phyloP scores from a whole-genome alignment of 2,797 vertebrate genomes.

The Sebastiscus albofasciatus region DNA sequence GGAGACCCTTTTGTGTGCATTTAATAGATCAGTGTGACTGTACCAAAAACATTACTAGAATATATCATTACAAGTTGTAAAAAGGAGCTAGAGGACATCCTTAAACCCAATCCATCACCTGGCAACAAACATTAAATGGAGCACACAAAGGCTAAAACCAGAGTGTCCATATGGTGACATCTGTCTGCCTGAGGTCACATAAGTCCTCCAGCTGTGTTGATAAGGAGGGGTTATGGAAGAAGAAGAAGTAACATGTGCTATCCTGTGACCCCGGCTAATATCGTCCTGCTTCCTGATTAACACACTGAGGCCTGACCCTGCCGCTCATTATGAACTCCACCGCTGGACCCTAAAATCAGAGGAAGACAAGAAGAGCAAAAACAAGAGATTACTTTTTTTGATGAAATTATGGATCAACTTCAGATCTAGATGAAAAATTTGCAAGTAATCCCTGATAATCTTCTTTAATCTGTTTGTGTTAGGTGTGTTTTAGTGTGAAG shows the following conservation, averaged over 20 bases:
- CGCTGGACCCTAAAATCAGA: constrained; percentile 7
- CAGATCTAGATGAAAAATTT: constrained; percentile 60
- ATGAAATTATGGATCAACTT: constrained; percentile 73
- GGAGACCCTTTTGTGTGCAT: neutral
- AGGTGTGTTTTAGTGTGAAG: constrained; percentile 73
- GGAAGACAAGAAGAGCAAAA: constrained; percentile 34
- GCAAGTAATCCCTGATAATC: constrained; percentile 77
- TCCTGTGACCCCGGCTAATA: constrained; percentile 10
- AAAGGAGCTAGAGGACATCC: neutral
- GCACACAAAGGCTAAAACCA: neutral
- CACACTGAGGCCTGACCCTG: constrained; percentile 26
- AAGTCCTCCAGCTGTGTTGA: constrained; percentile 3
- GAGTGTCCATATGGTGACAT: constrained; percentile 22
- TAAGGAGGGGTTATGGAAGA: neutral
- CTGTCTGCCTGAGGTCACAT: constrained; percentile 1
- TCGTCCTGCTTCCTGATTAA: constrained; percentile 25
- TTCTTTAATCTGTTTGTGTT: constrained; percentile 74
- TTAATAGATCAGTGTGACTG: constrained; percentile 1
- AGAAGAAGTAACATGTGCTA: constrained; percentile 1
- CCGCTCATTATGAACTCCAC: constrained; percentile 33
- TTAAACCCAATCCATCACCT: neutral
- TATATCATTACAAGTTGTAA: neutral
- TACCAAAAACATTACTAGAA: neutral
- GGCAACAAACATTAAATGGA: neutral
- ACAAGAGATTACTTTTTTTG: constrained; percentile 71